Conservation (phyloP, 2,797 vertebrate species). For the Sciurus vulgaris region DNA sequence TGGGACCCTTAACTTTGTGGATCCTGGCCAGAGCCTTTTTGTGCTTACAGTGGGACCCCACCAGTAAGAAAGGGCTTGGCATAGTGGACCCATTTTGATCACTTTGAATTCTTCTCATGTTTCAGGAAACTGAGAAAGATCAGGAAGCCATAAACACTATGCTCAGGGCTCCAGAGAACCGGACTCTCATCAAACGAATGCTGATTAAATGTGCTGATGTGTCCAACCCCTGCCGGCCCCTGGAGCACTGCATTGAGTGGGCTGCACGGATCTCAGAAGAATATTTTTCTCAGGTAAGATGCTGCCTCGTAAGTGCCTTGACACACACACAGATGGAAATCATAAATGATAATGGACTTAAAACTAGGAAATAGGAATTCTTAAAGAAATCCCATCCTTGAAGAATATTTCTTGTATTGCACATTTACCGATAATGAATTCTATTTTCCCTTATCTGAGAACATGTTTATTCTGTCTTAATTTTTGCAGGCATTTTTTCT, state of each 20-base stretch:
- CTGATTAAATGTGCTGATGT: conserved; percentile 98
- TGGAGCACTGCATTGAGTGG: conserved; percentile 96
- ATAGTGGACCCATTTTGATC: neutral
- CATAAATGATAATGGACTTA: neutral
- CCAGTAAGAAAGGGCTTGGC: conserved; percentile 88
- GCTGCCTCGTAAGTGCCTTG: neutral
- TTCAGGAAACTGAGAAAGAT: conserved; percentile 35
- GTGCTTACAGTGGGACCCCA: conserved; percentile 84
- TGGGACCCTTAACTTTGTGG: neutral
- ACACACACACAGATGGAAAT: neutral
- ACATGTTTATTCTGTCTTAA: neutral
- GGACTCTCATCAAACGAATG: conserved; percentile 97
- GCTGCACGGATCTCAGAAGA: conserved; percentile 98
- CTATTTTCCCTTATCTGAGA: neutral
- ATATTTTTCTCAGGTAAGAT: conserved; percentile 96
- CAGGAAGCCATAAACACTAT: conserved; percentile 86
- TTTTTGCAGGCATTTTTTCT: neutral
- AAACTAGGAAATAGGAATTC: neutral
- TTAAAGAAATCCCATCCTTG: neutral
- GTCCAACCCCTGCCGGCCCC: conserved; percentile 96
- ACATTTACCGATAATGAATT: neutral
- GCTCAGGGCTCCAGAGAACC: conserved; percentile 94
- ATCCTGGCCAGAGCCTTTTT: neutral
- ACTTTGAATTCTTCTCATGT: neutral
- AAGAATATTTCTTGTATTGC: neutral